A percentile compares a stretch with the other conserved stretches of the same genome.
Conservation (phyloP, 2,888 invertebrate genomes). For the Diarsia dahlii region DNA sequence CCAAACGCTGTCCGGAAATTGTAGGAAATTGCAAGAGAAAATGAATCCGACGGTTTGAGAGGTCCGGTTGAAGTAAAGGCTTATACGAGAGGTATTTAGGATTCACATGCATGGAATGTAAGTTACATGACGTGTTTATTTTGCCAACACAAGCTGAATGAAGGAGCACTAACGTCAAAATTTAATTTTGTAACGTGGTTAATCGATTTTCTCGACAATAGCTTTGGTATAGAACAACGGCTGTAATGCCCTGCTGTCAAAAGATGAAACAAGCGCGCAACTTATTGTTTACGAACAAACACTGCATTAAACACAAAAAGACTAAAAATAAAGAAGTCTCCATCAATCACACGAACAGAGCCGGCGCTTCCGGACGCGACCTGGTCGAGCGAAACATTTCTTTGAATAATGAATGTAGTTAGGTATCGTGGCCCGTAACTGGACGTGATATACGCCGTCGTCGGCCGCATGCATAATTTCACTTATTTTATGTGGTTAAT, state of each 20-base stretch:
- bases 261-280: constrained; percentile 52
- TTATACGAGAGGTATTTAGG: constrained; percentile 67
- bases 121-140: constrained; percentile 19
- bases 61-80: constrained; percentile 76
- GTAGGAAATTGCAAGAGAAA: constrained; percentile 91
- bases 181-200: not conserved
- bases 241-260: constrained; percentile 20
- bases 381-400: constrained; percentile 90
- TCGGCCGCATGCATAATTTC: constrained; percentile 91
- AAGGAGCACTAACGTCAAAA: not conserved
- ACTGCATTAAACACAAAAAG: constrained; percentile 76
- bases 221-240: constrained; percentile 13
- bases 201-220: constrained; percentile 11
- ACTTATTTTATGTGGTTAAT: constrained; percentile 91
- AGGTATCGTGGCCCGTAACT: constrained; percentile 90
- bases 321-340: constrained; percentile 86
- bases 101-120: constrained; percentile 56
- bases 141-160: constrained; percentile 11
- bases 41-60: constrained; percentile 88
- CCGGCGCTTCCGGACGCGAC: constrained; percentile 87
- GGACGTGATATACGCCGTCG: constrained; percentile 91
- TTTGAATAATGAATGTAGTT: constrained; percentile 91
- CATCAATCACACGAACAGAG: constrained; percentile 90
- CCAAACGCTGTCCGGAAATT: constrained; percentile 89
- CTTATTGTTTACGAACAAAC: constrained; percentile 71